Evolutionary conservation across 2,797 vertebrate species (phyloP).

Genomic region (Choloepus didactylus): DNA sequence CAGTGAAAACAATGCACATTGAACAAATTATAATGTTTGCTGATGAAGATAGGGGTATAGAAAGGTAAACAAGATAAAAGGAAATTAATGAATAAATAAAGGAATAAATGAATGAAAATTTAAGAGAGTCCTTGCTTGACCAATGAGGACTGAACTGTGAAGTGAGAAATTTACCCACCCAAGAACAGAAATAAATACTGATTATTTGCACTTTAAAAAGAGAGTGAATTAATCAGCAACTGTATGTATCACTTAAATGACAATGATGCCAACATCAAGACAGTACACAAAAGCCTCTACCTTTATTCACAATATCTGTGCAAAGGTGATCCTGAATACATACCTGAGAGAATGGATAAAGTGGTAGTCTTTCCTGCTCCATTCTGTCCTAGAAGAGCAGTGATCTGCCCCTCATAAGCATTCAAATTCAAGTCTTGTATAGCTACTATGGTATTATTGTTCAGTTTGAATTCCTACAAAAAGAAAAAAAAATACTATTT

Average conservation of each 20-base stretch:
- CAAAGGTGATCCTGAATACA: not conserved
- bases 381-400: constrained; percentile 95
- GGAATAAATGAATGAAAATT: not conserved
- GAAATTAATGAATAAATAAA: not conserved
- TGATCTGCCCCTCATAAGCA: constrained; percentile 97
- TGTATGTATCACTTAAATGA: not conserved
- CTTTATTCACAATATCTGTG: not conserved
- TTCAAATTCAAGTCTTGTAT: constrained; percentile 94
- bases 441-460: constrained; percentile 91
- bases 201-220: not conserved
- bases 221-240: not conserved
- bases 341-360: constrained; percentile 97
- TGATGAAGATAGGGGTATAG: not conserved
- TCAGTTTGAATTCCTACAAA: constrained; percentile 92
- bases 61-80: not conserved
- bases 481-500: not conserved
- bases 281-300: not conserved
- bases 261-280: not conserved
- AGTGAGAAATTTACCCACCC: not conserved
- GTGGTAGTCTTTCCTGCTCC: constrained; percentile 98
- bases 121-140: not conserved
- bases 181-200: not conserved
- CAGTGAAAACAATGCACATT: not conserved
- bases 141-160: not conserved
- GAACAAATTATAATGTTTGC: not conserved